A percentile compares a stretch with the other conserved stretches of the same genome.
phyloP scores from a whole-genome alignment of 2,888 invertebrate genomes.

The Rutpela maculata region DNA sequence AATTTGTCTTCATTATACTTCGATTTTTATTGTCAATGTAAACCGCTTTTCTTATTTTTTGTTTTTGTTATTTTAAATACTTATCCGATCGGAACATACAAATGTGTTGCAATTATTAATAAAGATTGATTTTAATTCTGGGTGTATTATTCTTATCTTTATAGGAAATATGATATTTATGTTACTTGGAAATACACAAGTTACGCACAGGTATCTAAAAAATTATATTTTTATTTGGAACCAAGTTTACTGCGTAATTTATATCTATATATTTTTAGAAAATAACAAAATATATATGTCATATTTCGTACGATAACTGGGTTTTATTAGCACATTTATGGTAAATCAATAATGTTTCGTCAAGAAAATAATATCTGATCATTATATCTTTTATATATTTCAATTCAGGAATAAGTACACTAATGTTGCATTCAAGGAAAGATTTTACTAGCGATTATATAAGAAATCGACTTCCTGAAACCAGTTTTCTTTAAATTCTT shows the following conservation, averaged over 20 bases:
- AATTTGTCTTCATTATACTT: too few relatives aligned
- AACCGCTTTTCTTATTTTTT: too few relatives aligned
- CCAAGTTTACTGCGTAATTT: neutral
- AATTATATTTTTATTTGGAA: neutral
- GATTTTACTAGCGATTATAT: neutral
- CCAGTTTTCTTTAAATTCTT: slow-evolving; percentile 1
- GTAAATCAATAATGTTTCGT: too few relatives aligned
- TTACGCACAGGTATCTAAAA: neutral
- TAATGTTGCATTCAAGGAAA: too few relatives aligned
- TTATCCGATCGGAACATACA: neutral
- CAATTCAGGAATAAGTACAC: too few relatives aligned
- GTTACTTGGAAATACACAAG: neutral
- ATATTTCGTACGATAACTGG: neutral
- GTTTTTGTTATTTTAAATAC: too few relatives aligned
- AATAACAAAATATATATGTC: neutral
- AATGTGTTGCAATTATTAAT: neutral
- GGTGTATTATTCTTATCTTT: neutral
- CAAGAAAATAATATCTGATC: too few relatives aligned
- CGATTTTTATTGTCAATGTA: too few relatives aligned
- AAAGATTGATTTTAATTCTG: neutral
- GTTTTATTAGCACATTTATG: neutral
- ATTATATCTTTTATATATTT: too few relatives aligned
- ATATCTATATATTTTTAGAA: neutral
- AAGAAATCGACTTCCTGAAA: neutral
- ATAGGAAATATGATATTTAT: neutral